Percentiles rank a stretch among this genome's conserved stretches.
Evolutionary conservation across 2,888 invertebrate genomes (phyloP).

Genomic region (Nephrocerus scutellatus): DNA sequence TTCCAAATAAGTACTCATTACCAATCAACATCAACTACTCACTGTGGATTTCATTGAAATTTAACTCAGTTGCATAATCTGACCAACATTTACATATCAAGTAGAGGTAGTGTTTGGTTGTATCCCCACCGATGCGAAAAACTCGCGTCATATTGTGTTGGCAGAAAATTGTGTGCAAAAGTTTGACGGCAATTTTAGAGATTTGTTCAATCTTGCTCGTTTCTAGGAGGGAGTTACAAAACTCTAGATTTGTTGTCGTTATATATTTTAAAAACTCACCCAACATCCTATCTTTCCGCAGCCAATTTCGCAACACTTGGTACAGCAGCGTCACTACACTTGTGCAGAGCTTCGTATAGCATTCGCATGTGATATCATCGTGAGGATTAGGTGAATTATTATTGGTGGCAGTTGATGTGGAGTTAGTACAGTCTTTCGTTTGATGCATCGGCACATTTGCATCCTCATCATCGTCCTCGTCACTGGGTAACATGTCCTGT

Average conservation of each 20-base stretch:
- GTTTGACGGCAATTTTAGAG: slow-evolving; percentile 35
- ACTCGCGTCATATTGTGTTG: slow-evolving; percentile 37
- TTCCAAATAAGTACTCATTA: too few relatives aligned
- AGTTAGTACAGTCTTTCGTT: not conserved
- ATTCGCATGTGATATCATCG: slow-evolving; percentile 30
- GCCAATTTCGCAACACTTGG: slow-evolving; percentile 40
- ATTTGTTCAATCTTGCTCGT: slow-evolving; percentile 31
- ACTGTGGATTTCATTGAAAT: slow-evolving; percentile 35
- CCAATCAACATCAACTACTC: slow-evolving; percentile 10
- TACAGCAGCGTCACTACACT: slow-evolving; percentile 39
- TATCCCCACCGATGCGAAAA: slow-evolving; percentile 40
- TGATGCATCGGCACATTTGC: slow-evolving; percentile 20
- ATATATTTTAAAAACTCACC: slow-evolving; percentile 19
- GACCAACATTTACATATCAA: slow-evolving; percentile 41
- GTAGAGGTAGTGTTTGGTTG: slow-evolving; percentile 38
- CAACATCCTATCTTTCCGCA: slow-evolving; percentile 20
- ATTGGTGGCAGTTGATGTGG: not conserved
- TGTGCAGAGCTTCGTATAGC: slow-evolving; percentile 38
- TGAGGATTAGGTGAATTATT: not conserved
- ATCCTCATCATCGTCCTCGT: slow-evolving; percentile 33
- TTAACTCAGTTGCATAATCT: slow-evolving; percentile 25
- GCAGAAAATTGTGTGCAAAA: slow-evolving; percentile 37
- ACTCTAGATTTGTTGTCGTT: not conserved
- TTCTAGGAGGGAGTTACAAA: slow-evolving; percentile 22
- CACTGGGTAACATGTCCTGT: slow-evolving; percentile 29